These are phyloP conservation scores for Ptyas mucosa DNA, from an alignment of 2,113 vertebrate species.

Conservation along the genomic window DNA sequence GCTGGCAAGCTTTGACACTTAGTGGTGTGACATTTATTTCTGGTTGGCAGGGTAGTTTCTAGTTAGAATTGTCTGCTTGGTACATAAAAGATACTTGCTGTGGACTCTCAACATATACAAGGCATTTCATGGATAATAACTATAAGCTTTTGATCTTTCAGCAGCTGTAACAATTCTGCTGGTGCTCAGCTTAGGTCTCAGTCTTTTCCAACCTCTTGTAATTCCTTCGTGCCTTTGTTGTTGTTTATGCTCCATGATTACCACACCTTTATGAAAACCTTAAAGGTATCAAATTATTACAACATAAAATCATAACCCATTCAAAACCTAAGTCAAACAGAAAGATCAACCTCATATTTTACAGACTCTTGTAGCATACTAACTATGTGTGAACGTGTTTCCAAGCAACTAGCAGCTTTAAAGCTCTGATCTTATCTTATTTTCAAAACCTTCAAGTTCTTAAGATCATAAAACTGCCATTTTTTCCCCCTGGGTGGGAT, in stretches of 20 bases:
- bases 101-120: neutral
- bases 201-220: neutral
- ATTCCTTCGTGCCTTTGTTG: neutral
- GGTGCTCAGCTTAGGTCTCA: neutral
- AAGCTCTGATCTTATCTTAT: neutral
- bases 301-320: neutral
- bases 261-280: neutral
- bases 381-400: neutral
- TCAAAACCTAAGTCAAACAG: neutral
- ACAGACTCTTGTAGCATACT: neutral
- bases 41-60: neutral
- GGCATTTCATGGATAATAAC: neutral
- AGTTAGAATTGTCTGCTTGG: neutral
- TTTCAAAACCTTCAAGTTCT: neutral
- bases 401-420: neutral
- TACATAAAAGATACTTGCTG: neutral
- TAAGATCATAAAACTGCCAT: neutral
- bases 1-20: neutral
- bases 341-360: neutral
- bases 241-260: neutral
- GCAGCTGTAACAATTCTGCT: neutral
- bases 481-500: neutral
- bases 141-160: neutral
- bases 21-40: neutral
- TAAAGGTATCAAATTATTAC: neutral